Base-by-base conservation (phyloP, 2,888 invertebrate genomes). In the Chesias legatella region DNA sequence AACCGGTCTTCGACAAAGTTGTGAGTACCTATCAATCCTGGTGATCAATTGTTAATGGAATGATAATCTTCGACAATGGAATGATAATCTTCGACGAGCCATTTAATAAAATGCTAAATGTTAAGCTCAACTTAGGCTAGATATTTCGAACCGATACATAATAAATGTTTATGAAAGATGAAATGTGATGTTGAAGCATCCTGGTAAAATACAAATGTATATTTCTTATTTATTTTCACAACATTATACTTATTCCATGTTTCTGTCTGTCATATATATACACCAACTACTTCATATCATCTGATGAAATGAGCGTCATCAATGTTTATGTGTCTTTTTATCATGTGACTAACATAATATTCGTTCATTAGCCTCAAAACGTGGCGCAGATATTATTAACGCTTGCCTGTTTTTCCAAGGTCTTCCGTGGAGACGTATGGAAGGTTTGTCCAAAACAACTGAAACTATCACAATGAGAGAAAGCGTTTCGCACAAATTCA, bases 1-100 rank as follows among this genome's bases (percentile, higher is more conserved):
- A 82, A 8, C 95, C 95, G 3, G 91, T 92, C 57, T 94, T 94
- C 81, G 94, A 95, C 73, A 93, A 93, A 92, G 91, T 91, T 80
- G 94, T 94, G 81, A 90, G 92, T 90, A n/a, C n/a, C n/a, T n/a
- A 67, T 58, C 9, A 40, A 26, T 26, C 20, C 17, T 23, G 5
- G 5, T 3, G 13, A 17, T 17, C 13, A 17, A 17, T n/a, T n/a
- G n/a, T n/a, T n/a, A n/a, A n/a, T n/a, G n/a, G n/a, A n/a, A n/a
- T n/a, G n/a, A n/a, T n/a, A n/a, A n/a, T n/a, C n/a, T n/a, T n/a
- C n/a, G n/a, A n/a, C n/a, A n/a, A n/a, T n/a, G n/a, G n/a, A n/a
- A 11, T 22, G 8, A 10, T 24, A 22, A 22, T 11, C 10, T 29
- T 35, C 8, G 21, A 29, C 6, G 8, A 33, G 13, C 8, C 24